Conservation (phyloP, 2,888 invertebrate genomes). For the Erynnis tages region DNA sequence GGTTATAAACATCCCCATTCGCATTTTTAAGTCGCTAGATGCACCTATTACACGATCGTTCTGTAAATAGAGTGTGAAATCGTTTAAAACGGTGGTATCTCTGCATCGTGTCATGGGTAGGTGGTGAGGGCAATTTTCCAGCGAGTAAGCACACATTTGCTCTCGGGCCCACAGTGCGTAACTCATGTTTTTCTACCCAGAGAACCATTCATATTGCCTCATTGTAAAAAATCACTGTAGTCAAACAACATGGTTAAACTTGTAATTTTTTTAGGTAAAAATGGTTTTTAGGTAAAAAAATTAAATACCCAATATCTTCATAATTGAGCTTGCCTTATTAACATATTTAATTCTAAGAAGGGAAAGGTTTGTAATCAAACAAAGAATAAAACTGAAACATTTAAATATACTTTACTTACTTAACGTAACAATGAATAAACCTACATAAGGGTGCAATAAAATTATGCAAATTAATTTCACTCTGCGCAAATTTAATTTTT, state of each 20-base stretch:
- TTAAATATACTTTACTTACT: not conserved
- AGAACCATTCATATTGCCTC: too few relatives aligned
- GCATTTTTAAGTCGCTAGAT: not conserved
- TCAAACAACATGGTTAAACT: too few relatives aligned
- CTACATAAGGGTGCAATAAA: not conserved
- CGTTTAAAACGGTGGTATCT: slow-evolving; percentile 44
- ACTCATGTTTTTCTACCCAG: not conserved
- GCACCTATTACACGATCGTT: not conserved
- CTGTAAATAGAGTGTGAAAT: slow-evolving; percentile 32
- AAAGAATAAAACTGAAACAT: not conserved
- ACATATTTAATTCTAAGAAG: too few relatives aligned
- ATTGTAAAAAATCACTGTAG: too few relatives aligned
- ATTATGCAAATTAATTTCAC: not conserved
- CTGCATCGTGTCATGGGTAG: slow-evolving; percentile 49
- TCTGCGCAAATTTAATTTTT: not conserved
- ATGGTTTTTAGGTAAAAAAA: too few relatives aligned
- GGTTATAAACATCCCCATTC: too few relatives aligned
- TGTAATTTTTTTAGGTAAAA: not conserved
- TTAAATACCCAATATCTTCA: too few relatives aligned
- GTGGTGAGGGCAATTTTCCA: slow-evolving; percentile 61
- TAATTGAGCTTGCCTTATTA: too few relatives aligned
- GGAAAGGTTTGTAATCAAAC: not conserved
- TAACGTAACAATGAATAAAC: not conserved
- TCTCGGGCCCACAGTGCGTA: slow-evolving; percentile 10
- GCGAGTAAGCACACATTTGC: slow-evolving; percentile 47